Base-by-base conservation (phyloP, 2,113 vertebrate species). In the Dromaius novaehollandiae region DNA sequence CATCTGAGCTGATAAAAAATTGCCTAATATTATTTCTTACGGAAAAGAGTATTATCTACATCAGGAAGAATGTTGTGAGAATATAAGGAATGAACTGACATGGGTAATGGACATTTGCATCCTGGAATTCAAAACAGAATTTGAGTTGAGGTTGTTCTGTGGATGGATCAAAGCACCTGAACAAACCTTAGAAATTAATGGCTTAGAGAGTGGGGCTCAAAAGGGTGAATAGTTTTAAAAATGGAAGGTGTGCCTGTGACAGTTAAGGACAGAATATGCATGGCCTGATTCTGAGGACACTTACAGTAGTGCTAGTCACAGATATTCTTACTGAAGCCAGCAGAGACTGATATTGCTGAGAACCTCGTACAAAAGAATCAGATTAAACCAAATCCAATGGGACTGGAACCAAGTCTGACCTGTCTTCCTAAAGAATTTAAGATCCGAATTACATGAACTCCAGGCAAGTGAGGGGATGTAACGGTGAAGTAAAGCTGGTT, bases 81-180 rank as follows among this genome's bases (percentile, higher is more conserved):
- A 66, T 3, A 38, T 36, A 71, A 36, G n/a, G 34, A 34, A 71
- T 36, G 34, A 71, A 51, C 9, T 16, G 32, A 9, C 7, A 21
- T 3, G 2, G 8, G 6, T 19, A 4, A 16, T 7, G 25, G 9
- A 55, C 4, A 13, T 5, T 7, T 8, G 12, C 8, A 40, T 50
- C 9, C 34, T 22, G 3, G 8, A 74, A 68, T 58, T 50, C 30
- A 82, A 82, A 89, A 18, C 5, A 36, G 6, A 42, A 8, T 16
- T 93, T 25, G 6, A 51, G 10, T 16, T 94, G 21, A 30, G 6
- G 3, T 8, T 83, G 7, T n/a, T 40, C 63, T n/a, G 5, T 30
- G 11, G 18, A 8, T n/a, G 14, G 34, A n/a, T 2, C 4, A 63
- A 74, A 83, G 25, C 64, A 58, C 7, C 2, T 15, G 32, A 81